phyloP scores from a whole-genome alignment of 2,797 vertebrate genomes.

The Hephaestus fuliginosus region DNA sequence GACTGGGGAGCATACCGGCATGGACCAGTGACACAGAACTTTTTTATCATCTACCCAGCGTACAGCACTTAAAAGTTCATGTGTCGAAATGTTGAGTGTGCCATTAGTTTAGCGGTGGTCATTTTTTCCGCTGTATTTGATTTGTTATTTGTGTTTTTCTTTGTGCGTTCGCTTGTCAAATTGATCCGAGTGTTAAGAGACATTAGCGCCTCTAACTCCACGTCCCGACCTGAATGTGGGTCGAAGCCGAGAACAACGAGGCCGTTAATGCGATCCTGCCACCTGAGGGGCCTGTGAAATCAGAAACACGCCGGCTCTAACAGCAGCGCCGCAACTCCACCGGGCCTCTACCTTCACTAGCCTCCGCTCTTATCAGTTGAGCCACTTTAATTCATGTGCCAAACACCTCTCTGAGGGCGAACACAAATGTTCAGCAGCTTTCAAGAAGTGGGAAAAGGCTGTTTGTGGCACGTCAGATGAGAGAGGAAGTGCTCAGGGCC shows the following conservation, averaged over 20 bases:
- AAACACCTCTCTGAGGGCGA: conserved; percentile 65
- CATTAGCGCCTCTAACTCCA: conserved; percentile 37
- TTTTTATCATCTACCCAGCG: conserved; percentile 74
- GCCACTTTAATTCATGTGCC: conserved; percentile 71
- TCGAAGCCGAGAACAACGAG: conserved; percentile 58
- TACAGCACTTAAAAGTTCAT: conserved; percentile 71
- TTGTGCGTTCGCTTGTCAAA: conserved; percentile 9
- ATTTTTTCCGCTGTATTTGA: conserved; percentile 31
- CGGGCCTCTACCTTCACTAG: conserved; percentile 47
- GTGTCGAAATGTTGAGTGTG: conserved; percentile 46
- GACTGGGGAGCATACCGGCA: conserved; percentile 81
- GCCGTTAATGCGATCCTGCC: conserved; percentile 66
- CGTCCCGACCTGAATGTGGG: conserved; percentile 47
- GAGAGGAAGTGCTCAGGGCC: conserved; percentile 68
- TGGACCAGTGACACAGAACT: conserved; percentile 83
- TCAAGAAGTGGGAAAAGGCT: conserved; percentile 47
- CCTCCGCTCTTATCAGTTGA: conserved; percentile 75
- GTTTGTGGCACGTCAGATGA: conserved; percentile 54
- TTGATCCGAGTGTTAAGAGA: conserved; percentile 29
- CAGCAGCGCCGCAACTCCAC: conserved; percentile 56
- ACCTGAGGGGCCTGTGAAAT: conserved; percentile 70
- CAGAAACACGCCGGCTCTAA: conserved; percentile 60
- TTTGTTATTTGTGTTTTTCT: conserved; percentile 1
- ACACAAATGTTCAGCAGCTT: conserved; percentile 56
- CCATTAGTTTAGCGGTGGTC: conserved; percentile 41